Base-by-base conservation (phyloP, 2,888 invertebrate genomes). In the Nebria salina region DNA sequence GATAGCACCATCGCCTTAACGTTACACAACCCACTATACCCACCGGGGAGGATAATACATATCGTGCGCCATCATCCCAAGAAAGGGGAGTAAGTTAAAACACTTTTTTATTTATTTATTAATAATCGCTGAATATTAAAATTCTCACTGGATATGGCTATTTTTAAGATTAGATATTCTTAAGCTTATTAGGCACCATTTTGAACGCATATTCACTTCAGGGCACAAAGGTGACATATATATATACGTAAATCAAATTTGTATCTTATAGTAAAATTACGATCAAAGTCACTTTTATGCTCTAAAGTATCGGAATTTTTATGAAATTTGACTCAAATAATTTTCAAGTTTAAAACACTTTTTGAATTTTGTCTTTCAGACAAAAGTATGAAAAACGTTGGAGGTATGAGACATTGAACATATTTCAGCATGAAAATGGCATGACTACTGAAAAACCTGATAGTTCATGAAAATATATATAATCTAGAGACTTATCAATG, bases 11-110 rank as follows among this genome's bases (percentile, higher is more conserved):
- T 96, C 86, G 95, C 95, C 81, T 91, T 96, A 86, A 95, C 95
- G 15, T 91, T 94, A 75, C 96, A 96, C 88, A 93, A 94, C 86
- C 96, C 95, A 0, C 90, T 97, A 74, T 96, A 94, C 89, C 96
- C 95, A 78, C 96, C 97, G 4, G 96, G 96, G 7, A 92, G 93
- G 86, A 96, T 96, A 84, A 95, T 97, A 83, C 96, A 96, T 87
- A 93, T 97, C 74, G 96, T 97, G 76, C 90, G 96, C 82, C 95
- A 95, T 88, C 96, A 96, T 90, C 95, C 95, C 15, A 93, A 92
- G 77, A 92, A 92, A 86, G 92, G 93, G 86, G 93, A 94, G 95
- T 95, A 90, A 93, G 94, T 93, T 84, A 66, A 25, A 20, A 68
- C 26, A 34, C 34, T 5, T 34, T 34, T 65, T 65, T 6, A 65